Evolutionary conservation across 1,140 invertebrate genomes (phyloP), one percentile per base, ranked within the genome.

Genomic region (Tachypleus tridentatus): DNA sequence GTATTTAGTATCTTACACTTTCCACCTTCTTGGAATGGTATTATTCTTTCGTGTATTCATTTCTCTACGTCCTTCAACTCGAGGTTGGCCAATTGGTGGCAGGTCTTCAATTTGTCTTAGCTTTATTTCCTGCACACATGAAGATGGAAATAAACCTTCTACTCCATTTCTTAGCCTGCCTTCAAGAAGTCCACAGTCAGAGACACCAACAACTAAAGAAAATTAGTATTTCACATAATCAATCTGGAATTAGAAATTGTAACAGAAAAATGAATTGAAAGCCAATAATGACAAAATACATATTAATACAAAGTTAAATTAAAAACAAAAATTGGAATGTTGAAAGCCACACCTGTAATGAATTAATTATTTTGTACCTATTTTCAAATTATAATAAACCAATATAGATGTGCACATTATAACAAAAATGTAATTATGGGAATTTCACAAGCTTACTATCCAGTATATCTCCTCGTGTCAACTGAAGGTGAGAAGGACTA

Each of bases 101-200:
- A 71, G 58, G 47, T 63, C 62, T 60, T 66, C 72, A 53, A 75
- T 76, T 67, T 76, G 72, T 11, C 89, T 80, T 67, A 93, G 77
- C 62, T 87, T 83, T 57, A 94, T 88, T 79, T 96, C 92, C 76
- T 95, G 90, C 57, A 96, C 89, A 77, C 89, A 92, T 71, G 88
- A 85, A 57, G 86, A 80, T 4, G 93, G 91, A 74, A 97, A 96
- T 63, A 92, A 80, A 0, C 93, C 93, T 9, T 84, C 84, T 7
- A 73, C 68, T 11, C 73, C 74, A 61, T 87, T 84, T 53, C 86
- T 82, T 49, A 91, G 78, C 50, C 83, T 84, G 5, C 93, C 93
- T 76, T 96, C 91, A 64, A 68, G 48, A 47, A 64, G 64, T n/a
- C 67, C 93, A 70, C 87, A 87, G 74, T 96, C 93, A 29, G 89